Evolutionary conservation across 2,888 invertebrate genomes (phyloP).

Genomic region (Eupsilia transversa): DNA sequence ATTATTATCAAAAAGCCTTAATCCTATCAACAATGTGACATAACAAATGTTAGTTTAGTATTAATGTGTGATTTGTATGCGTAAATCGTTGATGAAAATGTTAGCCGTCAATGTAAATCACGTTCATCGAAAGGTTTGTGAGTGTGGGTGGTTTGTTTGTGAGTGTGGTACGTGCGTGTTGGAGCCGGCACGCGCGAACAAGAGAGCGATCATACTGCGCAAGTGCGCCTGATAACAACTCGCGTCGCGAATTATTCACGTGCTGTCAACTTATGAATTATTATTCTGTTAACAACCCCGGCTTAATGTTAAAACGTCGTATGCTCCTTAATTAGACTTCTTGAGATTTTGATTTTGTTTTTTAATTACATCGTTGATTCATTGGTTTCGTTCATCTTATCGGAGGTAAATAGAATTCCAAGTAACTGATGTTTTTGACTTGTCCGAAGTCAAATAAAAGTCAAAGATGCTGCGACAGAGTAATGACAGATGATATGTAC

Average conservation of each 20-base stretch:
- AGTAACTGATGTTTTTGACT: constrained; percentile 19
- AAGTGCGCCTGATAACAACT: constrained; percentile 86
- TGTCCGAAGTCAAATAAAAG: constrained; percentile 37
- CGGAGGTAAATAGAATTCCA: neutral
- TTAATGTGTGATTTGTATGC: constrained; percentile 48
- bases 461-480: constrained; percentile 33
- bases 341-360: constrained; percentile 65
- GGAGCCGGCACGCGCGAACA: constrained; percentile 84
- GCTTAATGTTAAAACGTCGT: constrained; percentile 79
- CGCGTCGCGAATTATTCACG: constrained; percentile 86
- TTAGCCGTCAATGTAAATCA: constrained; percentile 78
- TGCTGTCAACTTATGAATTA: constrained; percentile 88
- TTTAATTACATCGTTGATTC: constrained; percentile 47
- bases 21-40: constrained; percentile 44
- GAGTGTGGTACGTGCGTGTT: constrained; percentile 71
- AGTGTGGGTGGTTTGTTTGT: constrained; percentile 58
- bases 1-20: constrained; percentile 25
- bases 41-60: constrained; percentile 43
- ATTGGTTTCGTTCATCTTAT: constrained; percentile 11
- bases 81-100: constrained; percentile 58
- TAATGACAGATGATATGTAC: constrained; percentile 40
- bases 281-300: constrained; percentile 82
- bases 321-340: constrained; percentile 74
- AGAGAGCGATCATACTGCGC: constrained; percentile 82
- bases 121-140: constrained; percentile 59